Evolutionary conservation across 2,888 invertebrate genomes (phyloP), one percentile per base, ranked within the genome.

Genomic region (Drosophila pegasa): DNA sequence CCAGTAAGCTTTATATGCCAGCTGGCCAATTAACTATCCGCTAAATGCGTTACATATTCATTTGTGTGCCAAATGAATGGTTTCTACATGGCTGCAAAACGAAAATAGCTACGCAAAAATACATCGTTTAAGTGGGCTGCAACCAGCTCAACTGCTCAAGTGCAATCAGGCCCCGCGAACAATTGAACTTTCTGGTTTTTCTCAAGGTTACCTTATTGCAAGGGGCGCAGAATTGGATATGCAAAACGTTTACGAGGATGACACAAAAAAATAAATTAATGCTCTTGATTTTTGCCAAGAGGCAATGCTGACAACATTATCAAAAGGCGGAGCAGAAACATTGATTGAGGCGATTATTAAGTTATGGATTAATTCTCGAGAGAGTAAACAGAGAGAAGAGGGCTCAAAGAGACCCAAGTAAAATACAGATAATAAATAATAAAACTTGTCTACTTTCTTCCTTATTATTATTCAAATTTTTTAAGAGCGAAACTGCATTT

Each of bases 1-100:
- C 33, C 60, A 48, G 54, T 35, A 12, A 52, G 37, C 47, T 37
- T 58, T 50, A 47, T 58, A 22, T 57, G 67, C 68, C 76, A 75
- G 54, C 43, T 71, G 66, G 60, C 60, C 52, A 66, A 66, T 74
- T 75, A 71, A 45, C 55, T 59, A 73, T 35, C 64, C 60, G 75
- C 48, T 73, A 75, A 73, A 75, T 65, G 60, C 58, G 50, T 59
- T 71, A 56, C 41, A 48, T 56, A 56, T 71, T 60, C 56, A 65
- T 54, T 55, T 56, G 35, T 61, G 20, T 10, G 25, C 52, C 55
- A 60, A 60, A 43, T 60, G n/a, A 60, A 55, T 45, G 55, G 55
- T 27, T 60, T 43, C 20, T 18, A 29, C 50, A 37, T 37, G 68
- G 38, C 40, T 59, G 22, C 22, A 59, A 31, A 35, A 37, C 40